Evolutionary conservation across 2,113 vertebrate genomes (phyloP), one percentile per base, ranked within the genome.

Genomic region (Pomatostomus ruficeps): DNA sequence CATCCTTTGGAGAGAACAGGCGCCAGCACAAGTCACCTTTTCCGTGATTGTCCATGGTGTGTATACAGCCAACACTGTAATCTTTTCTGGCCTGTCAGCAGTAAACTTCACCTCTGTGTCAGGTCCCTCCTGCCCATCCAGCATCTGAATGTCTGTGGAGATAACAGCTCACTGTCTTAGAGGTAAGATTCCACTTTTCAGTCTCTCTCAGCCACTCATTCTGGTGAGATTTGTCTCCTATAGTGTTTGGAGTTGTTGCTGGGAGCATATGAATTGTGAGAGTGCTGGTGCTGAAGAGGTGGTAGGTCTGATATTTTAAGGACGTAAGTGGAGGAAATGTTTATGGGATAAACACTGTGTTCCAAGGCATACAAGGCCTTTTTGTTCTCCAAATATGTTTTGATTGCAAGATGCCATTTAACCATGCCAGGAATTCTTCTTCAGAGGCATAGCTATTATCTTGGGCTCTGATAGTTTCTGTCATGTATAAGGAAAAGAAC

Each of bases 1-100:
- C 24, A 11, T 76, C 51, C 59, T 85, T 85, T 71, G 75, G 71
- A 74, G 54, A 79, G 51, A 91, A 21, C 12, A 55, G 46, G 20
- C 48, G 68, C 88, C 94, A 94, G 67, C 81, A 83, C 19, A 63
- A 77, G 82, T 88, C 91, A 77, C 79, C 90, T 94, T 77, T 58
- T 29, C 48, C 43, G 38, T 75, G 58, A 54, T 55, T 54, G 45
- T 79, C 81, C 66, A 4, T 21, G 18, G 16, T 28, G 2, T 46
- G 59, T 78, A 1, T 38, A 29, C 35, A 71, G 82, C 94, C 90
- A 96, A 15, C 17, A 24, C 22, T 48, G 35, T 58, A 24, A 74
- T 80, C 48, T 88, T 79, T 51, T 29, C 84, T 90, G 89, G 24
- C 40, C 67, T 48, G 45, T 94, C 75, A 95, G 73, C 81, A 91